phyloP scores from a whole-genome alignment of 2,113 vertebrate genomes.

The Laticauda colubrina region DNA sequence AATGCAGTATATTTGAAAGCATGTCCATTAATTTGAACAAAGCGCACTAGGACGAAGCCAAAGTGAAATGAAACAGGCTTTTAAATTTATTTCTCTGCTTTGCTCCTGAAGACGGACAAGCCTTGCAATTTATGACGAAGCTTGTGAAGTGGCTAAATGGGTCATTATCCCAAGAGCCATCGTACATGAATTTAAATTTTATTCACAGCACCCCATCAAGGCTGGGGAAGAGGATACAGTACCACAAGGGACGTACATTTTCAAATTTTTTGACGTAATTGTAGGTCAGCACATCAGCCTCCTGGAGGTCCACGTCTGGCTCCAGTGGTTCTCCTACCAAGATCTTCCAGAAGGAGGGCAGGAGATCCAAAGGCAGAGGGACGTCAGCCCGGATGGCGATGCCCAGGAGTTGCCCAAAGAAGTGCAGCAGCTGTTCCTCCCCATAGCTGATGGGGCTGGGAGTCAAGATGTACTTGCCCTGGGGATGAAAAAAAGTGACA shows the following conservation, averaged over 20 bases:
- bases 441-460: constrained; percentile 91
- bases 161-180: background rate
- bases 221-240: too few relatives aligned
- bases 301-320: constrained; percentile 87
- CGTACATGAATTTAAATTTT: background rate
- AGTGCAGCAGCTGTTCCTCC: constrained; percentile 94
- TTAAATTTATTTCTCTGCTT: background rate
- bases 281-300: constrained; percentile 93
- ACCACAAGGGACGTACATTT: constrained; percentile 68
- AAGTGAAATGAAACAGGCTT: background rate
- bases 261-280: constrained; percentile 95
- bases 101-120: background rate
- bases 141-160: background rate
- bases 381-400: constrained; percentile 93
- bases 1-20: background rate
- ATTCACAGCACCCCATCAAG: background rate
- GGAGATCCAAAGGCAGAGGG: constrained; percentile 91
- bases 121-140: background rate
- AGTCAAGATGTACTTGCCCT: constrained; percentile 94
- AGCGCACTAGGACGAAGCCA: background rate
- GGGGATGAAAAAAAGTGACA: background rate
- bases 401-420: constrained; percentile 93
- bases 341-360: constrained; percentile 95
- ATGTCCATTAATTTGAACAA: background rate
- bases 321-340: constrained; percentile 87